A percentile compares a stretch with the other conserved stretches of the same genome.
Conservation (phyloP, 92 coral and sea anemone species). For the Porites rus region DNA sequence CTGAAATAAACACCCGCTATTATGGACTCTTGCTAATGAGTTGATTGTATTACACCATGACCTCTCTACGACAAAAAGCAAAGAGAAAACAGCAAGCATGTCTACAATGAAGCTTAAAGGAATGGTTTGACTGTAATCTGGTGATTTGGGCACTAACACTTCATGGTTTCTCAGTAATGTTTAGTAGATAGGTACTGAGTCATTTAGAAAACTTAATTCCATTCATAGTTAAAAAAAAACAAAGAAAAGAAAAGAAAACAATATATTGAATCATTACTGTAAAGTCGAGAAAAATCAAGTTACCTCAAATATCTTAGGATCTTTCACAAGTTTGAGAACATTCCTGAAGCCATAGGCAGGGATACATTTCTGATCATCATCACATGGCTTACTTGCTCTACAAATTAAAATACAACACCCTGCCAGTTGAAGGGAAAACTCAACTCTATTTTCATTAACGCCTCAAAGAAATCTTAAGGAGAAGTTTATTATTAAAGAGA, state of each 20-base stretch:
- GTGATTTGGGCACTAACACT: too few relatives aligned
- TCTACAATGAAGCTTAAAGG: too few relatives aligned
- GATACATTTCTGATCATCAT: constrained; percentile 3
- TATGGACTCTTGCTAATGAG: too few relatives aligned
- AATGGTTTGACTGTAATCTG: too few relatives aligned
- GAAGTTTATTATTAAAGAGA: not conserved
- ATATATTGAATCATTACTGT: not conserved
- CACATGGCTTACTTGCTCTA: constrained; percentile 60
- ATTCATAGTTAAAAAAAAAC: not conserved
- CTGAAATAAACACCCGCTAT: too few relatives aligned
- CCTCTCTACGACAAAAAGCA: too few relatives aligned
- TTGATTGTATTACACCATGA: too few relatives aligned
- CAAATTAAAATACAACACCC: not conserved
- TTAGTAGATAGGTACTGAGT: too few relatives aligned
- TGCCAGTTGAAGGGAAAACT: not conserved
- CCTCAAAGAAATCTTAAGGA: constrained; percentile 36
- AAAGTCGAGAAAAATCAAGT: not conserved
- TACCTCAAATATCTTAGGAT: constrained; percentile 73
- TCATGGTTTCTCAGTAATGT: too few relatives aligned
- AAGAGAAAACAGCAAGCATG: too few relatives aligned
- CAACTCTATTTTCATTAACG: not conserved
- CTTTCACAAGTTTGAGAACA: constrained; percentile 65
- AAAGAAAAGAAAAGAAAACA: too few relatives aligned
- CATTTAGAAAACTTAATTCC: not conserved
- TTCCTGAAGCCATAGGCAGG: constrained; percentile 85